These are phyloP conservation scores for human (Homo sapiens) DNA, from an alignment of 2,113 vertebrate genomes.

Conservation along the genomic window GRCh38 chr5:79928501-79929000, in stretches of 20 bases:
- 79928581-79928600: conserved; percentile 11
- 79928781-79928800: neutral
- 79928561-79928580: neutral
- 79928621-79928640: neutral
- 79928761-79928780: neutral
- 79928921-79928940: neutral
- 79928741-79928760: neutral
- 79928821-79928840: neutral
- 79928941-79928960: neutral
- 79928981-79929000: neutral
- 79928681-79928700: neutral
- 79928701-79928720: neutral
- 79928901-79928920: neutral
- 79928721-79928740: neutral
- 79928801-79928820: neutral
- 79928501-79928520: conserved; percentile 2
- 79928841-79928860: neutral
- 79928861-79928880: neutral
- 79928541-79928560: neutral
- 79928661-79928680: neutral
- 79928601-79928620: neutral
- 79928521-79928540: neutral
- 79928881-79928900: neutral
- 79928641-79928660: neutral
- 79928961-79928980: neutral